Evolutionary conservation across 2,113 vertebrate species (phyloP).

Genomic region (Clinocottus analis): DNA sequence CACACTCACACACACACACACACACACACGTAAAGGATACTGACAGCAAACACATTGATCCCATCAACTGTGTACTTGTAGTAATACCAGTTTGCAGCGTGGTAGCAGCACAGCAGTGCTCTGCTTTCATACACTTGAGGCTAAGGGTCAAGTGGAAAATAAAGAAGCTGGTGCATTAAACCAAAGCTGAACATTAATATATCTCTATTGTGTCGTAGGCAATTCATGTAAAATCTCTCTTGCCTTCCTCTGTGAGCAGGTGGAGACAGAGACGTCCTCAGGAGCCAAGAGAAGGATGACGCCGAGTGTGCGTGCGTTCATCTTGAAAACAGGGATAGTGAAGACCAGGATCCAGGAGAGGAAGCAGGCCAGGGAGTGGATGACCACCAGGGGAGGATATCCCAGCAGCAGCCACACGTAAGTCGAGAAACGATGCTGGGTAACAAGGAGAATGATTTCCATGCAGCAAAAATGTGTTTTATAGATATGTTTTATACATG

Average conservation of each 20-base stretch:
- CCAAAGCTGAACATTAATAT: not conserved
- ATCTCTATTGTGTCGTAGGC: not conserved
- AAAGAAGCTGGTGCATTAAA: not conserved
- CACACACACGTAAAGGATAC: constrained; percentile 81
- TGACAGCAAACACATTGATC: constrained; percentile 87
- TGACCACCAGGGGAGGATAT: constrained; percentile 75
- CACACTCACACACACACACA: not conserved
- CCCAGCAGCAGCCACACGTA: constrained; percentile 84
- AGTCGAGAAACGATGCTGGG: constrained; percentile 68
- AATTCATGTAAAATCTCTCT: constrained; percentile 4
- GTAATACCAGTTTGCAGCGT: constrained; percentile 86
- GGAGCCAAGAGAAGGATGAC: constrained; percentile 82
- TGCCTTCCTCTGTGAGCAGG: constrained; percentile 67
- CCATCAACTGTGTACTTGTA: constrained; percentile 89
- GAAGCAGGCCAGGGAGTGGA: constrained; percentile 83
- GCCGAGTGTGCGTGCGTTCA: constrained; percentile 75
- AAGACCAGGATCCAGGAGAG: constrained; percentile 84
- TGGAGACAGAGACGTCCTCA: constrained; percentile 69
- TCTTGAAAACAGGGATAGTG: constrained; percentile 85
- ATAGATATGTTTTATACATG: not conserved
- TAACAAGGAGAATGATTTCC: not conserved
- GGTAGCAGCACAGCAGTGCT: constrained; percentile 85
- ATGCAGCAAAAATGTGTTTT: not conserved
- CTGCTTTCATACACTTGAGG: constrained; percentile 67
- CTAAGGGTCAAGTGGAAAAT: constrained; percentile 56